These are phyloP conservation scores for Cyprinodon tularosa DNA, from an alignment of 2,113 vertebrate species.

Conservation along the genomic window DNA sequence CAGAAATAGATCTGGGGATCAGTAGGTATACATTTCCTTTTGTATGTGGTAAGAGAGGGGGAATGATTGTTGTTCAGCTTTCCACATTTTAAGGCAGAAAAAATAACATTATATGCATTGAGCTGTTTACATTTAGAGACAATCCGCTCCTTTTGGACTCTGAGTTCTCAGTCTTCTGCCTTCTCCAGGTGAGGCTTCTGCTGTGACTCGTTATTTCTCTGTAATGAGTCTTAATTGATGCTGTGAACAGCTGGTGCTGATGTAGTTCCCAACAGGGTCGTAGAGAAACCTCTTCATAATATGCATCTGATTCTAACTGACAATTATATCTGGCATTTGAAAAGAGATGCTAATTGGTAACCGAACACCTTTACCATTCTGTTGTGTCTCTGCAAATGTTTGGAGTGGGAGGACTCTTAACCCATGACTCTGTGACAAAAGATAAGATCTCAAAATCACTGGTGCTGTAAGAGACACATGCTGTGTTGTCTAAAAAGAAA, in stretches of 20 bases:
- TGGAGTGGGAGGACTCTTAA: slow-evolving; percentile 16
- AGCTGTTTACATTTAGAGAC: slow-evolving; percentile 22
- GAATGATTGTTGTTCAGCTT: slow-evolving; percentile 14
- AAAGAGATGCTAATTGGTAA: slow-evolving; percentile 36
- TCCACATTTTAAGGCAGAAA: slow-evolving; percentile 4
- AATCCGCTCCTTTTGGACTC: slow-evolving; percentile 11
- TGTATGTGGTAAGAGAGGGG: background rate
- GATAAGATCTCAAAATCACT: background rate
- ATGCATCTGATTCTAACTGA: slow-evolving; percentile 22
- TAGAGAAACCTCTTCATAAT: slow-evolving; percentile 17
- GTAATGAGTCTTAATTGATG: slow-evolving; percentile 10
- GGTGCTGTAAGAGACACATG: background rate
- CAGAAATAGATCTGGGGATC: slow-evolving; percentile 42
- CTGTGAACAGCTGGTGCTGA: slow-evolving; percentile 30
- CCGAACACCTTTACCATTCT: slow-evolving; percentile 14
- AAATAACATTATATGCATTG: background rate
- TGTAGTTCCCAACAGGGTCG: slow-evolving; percentile 13
- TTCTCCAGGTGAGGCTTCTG: slow-evolving; percentile 32
- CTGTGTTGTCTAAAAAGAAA: background rate
- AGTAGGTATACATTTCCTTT: slow-evolving; percentile 14
- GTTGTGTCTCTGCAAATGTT: slow-evolving; percentile 18
- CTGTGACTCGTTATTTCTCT: slow-evolving; percentile 40
- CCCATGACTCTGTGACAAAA: background rate
- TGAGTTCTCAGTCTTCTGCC: background rate
- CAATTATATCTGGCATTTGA: slow-evolving; percentile 35